Base-by-base conservation (phyloP, 2,888 invertebrate species). In the Melinaea menophilus region DNA sequence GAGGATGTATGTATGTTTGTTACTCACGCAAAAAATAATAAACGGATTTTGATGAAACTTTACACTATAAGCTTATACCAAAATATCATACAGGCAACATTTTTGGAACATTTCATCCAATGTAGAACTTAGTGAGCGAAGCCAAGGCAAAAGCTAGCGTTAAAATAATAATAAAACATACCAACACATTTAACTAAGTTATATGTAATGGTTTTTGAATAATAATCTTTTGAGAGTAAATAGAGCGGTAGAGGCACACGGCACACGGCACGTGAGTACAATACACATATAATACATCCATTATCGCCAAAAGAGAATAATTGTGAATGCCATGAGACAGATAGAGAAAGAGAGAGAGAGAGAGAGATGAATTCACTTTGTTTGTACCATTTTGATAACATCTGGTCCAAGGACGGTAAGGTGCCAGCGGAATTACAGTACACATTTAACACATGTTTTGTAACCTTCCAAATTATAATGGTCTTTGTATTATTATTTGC, bases 371-470 rank as follows among this genome's bases (percentile, higher is more conserved):
- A 75, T 77, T 80, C 77, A 78, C 76, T 79, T 80, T 76, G 74
- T 74, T 75, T 75, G 76, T 74, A 75, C 75, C 69, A 76, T 70
- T 75, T 71, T 76, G 81, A 82, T 84, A 86, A 80, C 90, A 90
- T 90, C 90, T 90, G 90, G 81, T 77, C 66, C 73, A 71, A 72
- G 73, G 73, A 68, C 72, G 70, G 79, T 87, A 88, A 90, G 88
- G 89, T 90, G 90, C 81, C 78, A 75, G 59, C 56, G 64, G 66
- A 65, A 55, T 58, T 64, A 56, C 62, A 63, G 67, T 67, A 66
- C 59, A 67, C 64, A 59, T 68, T 54, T 77, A 72, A 77, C 65
- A 63, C 65, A 67, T 58, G 64, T 69, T 59, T 56, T 54, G 12
- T 9, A 46, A 58, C 59, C 51, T 61, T 61, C 22, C 57, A 31